Conservation (phyloP, 2,888 invertebrate genomes). For the Melipona bicolor region DNA sequence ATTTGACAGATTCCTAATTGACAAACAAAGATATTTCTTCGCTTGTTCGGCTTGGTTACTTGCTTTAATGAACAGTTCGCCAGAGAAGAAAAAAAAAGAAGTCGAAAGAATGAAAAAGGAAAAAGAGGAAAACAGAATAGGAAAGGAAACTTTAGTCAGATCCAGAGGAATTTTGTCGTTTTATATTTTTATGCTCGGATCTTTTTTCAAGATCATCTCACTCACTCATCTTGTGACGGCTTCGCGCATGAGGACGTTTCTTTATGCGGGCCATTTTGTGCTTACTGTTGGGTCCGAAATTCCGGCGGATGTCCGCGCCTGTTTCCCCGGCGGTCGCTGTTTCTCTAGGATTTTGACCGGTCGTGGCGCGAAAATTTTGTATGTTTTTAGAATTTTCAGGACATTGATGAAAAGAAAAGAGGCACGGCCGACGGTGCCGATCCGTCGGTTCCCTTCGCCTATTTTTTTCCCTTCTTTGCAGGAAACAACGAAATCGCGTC, state of each 20-base stretch:
- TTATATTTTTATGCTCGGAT: background rate
- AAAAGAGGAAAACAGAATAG: too few relatives aligned
- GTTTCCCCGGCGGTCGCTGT: background rate
- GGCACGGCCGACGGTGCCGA: slow-evolving; percentile 28
- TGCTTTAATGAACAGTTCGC: too few relatives aligned
- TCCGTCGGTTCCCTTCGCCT: slow-evolving; percentile 18
- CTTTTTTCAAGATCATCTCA: slow-evolving; percentile 33
- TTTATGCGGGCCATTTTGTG: slow-evolving; percentile 64
- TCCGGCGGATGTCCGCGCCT: slow-evolving; percentile 2
- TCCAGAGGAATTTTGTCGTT: background rate
- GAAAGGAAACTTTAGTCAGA: too few relatives aligned
- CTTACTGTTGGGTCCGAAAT: slow-evolving; percentile 45
- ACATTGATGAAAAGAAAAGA: slow-evolving; percentile 50
- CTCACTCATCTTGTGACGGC: slow-evolving; percentile 55
- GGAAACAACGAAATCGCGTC: slow-evolving; percentile 22
- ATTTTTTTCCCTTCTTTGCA: background rate
- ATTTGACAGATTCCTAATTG: too few relatives aligned
- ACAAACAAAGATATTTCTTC: too few relatives aligned
- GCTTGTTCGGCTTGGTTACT: too few relatives aligned
- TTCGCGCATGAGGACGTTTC: slow-evolving; percentile 45
- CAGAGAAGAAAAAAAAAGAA: too few relatives aligned
- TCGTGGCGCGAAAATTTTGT: slow-evolving; percentile 60
- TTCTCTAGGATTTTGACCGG: slow-evolving; percentile 13
- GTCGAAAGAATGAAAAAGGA: too few relatives aligned
- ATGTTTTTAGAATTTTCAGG: slow-evolving; percentile 43